Base-by-base conservation (phyloP, 2,797 vertebrate species). In the Enteromius fasciolatus region DNA sequence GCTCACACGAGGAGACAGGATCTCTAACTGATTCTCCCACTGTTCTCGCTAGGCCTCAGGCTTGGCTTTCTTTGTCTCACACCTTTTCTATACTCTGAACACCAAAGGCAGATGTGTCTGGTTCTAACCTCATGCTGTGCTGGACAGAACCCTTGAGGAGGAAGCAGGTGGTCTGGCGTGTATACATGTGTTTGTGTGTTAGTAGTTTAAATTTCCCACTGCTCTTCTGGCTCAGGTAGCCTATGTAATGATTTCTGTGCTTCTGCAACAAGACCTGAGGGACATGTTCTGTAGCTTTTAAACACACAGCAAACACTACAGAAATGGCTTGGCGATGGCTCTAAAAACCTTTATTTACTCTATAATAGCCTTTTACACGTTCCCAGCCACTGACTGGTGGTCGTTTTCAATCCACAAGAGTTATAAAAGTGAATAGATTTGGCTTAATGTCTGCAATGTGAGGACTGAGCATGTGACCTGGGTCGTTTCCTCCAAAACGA, bases 1-100 rank as follows among this genome's bases (percentile, higher is more conserved):
- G 67, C 76, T 70, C 73, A 68, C 52, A 67, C 48, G 64, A 18
- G 39, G 75, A 78, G 75, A 82, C 78, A 74, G 75, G 46, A 69
- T 74, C 48, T 78, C 87, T 10, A 74, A 81, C 77, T 63, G 76
- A 80, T 11, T 25, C 52, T 44, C 79, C 66, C 76, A 70, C 73
- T 74, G 72, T 74, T 84, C 52, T 31, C 73, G 28, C 76, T 76
- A 75, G 59, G 81, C 78, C 48, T 48, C 72, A 41, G 77, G 77
- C 67, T 44, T 23, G 9, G 15, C 36, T 78, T 66, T 66, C 57
- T 67, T 25, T 74, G 41, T 46, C 25, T 79, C 31, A 17, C 67
- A 59, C 44, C 76, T 44, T 2, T 11, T 50, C 15, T 78, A 61
- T 75, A 39, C 57, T 70, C 33, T 59, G 44, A 67, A 76, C 50